Evolutionary conservation across 2,888 invertebrate genomes (phyloP).

Genomic region (Acanthosoma haemorrhoidale): DNA sequence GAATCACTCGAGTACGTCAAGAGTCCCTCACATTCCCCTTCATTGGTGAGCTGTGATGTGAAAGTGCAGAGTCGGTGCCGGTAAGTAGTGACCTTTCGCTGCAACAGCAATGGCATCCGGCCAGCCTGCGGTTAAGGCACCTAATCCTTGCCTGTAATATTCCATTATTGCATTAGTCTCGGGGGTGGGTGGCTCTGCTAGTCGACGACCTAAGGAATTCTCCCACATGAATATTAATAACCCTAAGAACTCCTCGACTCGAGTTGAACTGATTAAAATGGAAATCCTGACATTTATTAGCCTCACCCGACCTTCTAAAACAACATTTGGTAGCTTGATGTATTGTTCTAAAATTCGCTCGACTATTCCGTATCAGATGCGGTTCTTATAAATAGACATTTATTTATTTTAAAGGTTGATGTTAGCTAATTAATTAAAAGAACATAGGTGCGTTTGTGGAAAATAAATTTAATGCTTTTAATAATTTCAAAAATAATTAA

Average conservation of each 20-base stretch:
- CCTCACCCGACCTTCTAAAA: no score
- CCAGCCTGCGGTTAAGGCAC: not conserved
- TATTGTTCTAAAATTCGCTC: no score
- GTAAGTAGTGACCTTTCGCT: not conserved
- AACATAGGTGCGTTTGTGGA: no score
- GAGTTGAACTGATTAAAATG: not conserved
- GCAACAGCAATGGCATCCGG: not conserved
- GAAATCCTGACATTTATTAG: slow-evolving; percentile 1
- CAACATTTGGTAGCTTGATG: no score
- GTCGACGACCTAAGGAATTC: not conserved
- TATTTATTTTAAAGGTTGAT: no score
- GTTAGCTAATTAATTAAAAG: no score
- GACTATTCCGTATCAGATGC: no score
- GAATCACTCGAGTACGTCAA: no score
- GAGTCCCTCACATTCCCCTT: no score
- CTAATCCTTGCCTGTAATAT: not conserved
- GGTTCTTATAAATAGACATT: no score
- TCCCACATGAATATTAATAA: slow-evolving; percentile 6
- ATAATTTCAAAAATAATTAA: no score
- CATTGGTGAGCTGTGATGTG: not conserved
- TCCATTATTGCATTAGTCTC: not conserved
- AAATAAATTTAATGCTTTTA: no score
- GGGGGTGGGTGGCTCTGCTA: not conserved
- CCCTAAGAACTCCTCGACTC: not conserved
- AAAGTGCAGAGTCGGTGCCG: not conserved